Base-by-base conservation (phyloP, 2,888 invertebrate genomes). In the Melitaea athalia region DNA sequence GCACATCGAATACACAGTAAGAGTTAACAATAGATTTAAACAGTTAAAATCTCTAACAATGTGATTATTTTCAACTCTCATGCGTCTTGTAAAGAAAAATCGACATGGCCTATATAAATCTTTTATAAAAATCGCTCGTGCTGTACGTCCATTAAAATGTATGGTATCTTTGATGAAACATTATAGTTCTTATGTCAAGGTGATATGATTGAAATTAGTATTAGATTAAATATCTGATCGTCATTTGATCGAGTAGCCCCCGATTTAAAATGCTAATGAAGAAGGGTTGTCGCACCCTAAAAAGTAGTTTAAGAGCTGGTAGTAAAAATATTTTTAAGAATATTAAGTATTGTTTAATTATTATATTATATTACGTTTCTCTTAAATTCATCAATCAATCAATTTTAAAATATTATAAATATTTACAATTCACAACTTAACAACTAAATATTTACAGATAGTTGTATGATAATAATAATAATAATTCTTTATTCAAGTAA, bases 211-310 rank as follows among this genome's bases (percentile, higher is more conserved):
- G 24, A 59, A 52, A 61, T 42, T 68, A 45, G 43, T 45, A 67
- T 66, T 67, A 64, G 64, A 24, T 69, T 45, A 38, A 59, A n/a
- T 43, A 14, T 47, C 45, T 68, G 63, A 64, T 53, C 63, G 60
- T 68, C 72, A 66, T 69, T 68, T 67, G 67, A 74, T 77, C 65
- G 78, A 78, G 77, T 78, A 76, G 80, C 80, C 87, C 85, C 77
- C 80, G 79, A 79, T 85, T 83, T 81, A 77, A 81, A 85, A 85
- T 85, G 83, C 78, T 82, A 85, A 86, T 85, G 75, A 76, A 75
- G 77, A 77, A 77, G 81, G 85, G 81, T 77, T 75, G 68, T 67
- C 73, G 69, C 82, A 76, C 83, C 81, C 78, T 70, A 64, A 50
- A 69, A 42, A 59, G 64, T 79, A 80, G 78, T 49, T 67, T 61